Base-by-base conservation (phyloP, 2,797 vertebrate genomes). In the Iguana delicatissima region DNA sequence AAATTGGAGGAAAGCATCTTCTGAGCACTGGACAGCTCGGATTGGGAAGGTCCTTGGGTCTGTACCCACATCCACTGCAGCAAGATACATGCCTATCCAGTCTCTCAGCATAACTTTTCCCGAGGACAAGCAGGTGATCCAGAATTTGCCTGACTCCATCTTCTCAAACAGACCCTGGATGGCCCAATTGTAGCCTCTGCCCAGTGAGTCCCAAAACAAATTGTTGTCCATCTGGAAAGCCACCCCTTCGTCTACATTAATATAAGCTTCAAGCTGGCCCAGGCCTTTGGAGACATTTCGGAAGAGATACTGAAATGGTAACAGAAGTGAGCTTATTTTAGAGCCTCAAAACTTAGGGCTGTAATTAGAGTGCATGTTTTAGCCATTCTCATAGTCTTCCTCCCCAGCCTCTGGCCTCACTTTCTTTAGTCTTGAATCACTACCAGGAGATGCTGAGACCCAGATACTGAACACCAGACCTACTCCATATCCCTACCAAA, bases 181-280 rank as follows among this genome's bases (percentile, higher is more conserved):
- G 69, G 87, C 52, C 35, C 35, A 42, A n/a, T 12, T 1, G 18
- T 42, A 46, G 52, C 69, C 50, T 2, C 8, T 16, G 1, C n/a
- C 80, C 14, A 74, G 5, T 0, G 50, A 82, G 29, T 83, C 52
- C 87, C 87, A 89, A 35, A 59, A 46, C 52, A 89, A 55, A 2
- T 57, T 32, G 3, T 82, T 89, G 69, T 89, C 67, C 80, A 89
- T 89, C 80, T 74, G 87, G 87, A 89, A 89, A 59, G 87, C 87
- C 16, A 89, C 87, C 1, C 87, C 87, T 74, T 89, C 87, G 10
- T 83, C 52, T 59, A 35, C 80, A 57, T 62, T 16, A 1, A 46
- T n/a, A 3, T 83, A 89, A 69, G 87, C 87, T 74, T 89, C 87
- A 59, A 89, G 87, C 29, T 89, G 87, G 52, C 87, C 87, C 52